Base-by-base conservation (phyloP, 2,113 vertebrate species). In the Gracilinanus agilis region DNA sequence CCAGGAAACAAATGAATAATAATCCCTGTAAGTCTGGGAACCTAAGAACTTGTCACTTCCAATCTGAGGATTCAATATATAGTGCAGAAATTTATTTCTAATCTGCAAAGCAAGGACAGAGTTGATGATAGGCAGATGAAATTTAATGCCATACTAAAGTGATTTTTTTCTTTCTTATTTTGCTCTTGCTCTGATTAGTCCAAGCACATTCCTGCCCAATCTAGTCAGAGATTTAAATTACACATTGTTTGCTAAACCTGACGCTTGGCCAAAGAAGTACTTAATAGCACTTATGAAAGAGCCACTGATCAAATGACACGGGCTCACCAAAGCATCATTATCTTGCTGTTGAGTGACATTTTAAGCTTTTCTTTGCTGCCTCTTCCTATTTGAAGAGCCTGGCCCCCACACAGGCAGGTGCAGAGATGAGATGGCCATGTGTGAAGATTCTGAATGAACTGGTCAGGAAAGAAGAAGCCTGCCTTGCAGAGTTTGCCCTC, bases 171-270 rank as follows among this genome's bases (percentile, higher is more conserved):
- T 92, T 67, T 97, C 93, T 61, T 93, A 90, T 54, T 95, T 96
- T 58, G 54, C 91, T 54, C 13, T 44, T 56, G 91, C 27, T 93
- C 93, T 89, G 97, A 97, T 98, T 95, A 98, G 94, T 83, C 61
- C 75, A 91, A 56, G 89, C 93, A 89, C 97, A 98, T 98, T 98
- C 98, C 97, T 97, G 95, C 91, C 91, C 96, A 98, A 94, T 97
- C 97, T 97, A 67, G 19, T 93, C 94, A 94, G 95, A 98, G 97
- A 97, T 93, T 98, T 97, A 97, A 98, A 98, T 98, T 98, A 96
- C 98, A 96, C 90, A 95, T 94, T 98, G 97, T 98, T 98, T 98
- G 97, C 94, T 98, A 95, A 98, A 95, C 75, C 97, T 97, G 97
- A 98, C 54, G 88, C 97, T 98, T 97, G 96, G 97, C 97, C 98